Percentiles rank a stretch among this genome's conserved stretches.
Conservation (phyloP, 2,113 vertebrate genomes). For the Sterna hirundo region DNA sequence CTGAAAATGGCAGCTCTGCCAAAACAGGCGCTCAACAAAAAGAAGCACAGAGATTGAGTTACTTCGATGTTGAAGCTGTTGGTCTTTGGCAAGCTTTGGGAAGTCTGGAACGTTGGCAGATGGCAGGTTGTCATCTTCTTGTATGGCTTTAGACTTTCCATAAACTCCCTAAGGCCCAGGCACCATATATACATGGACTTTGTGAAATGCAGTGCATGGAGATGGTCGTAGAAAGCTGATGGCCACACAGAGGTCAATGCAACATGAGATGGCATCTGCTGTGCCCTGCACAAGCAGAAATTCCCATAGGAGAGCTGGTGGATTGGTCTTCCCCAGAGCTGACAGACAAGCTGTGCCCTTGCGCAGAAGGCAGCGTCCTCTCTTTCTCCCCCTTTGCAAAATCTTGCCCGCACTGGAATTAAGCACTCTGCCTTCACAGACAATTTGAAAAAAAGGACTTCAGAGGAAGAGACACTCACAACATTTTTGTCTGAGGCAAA, state of each 20-base stretch:
- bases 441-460: background rate
- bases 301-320: background rate
- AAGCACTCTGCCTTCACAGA: background rate
- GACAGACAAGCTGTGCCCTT: background rate
- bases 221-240: background rate
- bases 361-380: background rate
- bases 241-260: accelerated
- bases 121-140: background rate
- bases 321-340: background rate
- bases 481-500: background rate
- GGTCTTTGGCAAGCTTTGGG: background rate
- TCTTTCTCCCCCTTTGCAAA: background rate
- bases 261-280: background rate
- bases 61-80: background rate
- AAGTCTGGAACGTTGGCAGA: background rate
- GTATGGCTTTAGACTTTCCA: background rate
- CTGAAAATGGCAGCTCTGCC: background rate
- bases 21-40: background rate
- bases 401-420: background rate
- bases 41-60: background rate
- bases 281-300: background rate
- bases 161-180: background rate
- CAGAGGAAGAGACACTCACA: background rate
- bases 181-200: background rate
- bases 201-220: background rate